Evolutionary conservation across 1,140 invertebrate genomes (phyloP).

Genomic region (Brachionus rubens): DNA sequence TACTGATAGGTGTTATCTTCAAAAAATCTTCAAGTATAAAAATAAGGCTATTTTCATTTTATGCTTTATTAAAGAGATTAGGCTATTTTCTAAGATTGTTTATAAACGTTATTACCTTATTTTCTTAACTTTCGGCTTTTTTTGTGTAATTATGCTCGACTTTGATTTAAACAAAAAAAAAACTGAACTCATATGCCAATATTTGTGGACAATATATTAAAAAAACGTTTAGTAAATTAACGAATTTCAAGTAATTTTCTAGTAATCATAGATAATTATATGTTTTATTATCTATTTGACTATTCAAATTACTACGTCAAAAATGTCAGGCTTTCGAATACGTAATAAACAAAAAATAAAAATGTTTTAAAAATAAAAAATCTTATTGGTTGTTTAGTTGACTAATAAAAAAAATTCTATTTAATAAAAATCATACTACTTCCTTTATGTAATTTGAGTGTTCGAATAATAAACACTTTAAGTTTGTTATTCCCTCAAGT

Average conservation of each 20-base stretch:
- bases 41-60: too few species aligned
- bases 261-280: conserved; percentile 24
- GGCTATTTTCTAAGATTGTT: neutral
- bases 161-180: neutral
- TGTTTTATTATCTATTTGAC: conserved; percentile 3
- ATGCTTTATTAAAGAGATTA: too few species aligned
- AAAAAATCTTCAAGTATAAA: too few species aligned
- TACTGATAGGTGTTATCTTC: too few species aligned
- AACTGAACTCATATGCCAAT: conserved; percentile 11
- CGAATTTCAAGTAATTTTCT: neutral
- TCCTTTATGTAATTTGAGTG: too few species aligned
- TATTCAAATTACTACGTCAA: conserved; percentile 6
- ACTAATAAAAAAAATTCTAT: neutral
- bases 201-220: neutral
- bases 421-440: neutral
- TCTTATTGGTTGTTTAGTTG: conserved; percentile 10
- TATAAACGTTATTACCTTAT: neutral
- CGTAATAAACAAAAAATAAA: neutral
- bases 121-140: neutral
- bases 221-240: neutral
- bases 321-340: conserved; percentile 35
- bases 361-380: conserved; percentile 5
- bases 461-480: too few species aligned
- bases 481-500: too few species aligned
- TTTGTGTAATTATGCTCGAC: too few species aligned